These are phyloP conservation scores for Orthosia incerta DNA, from an alignment of 2,888 invertebrate genomes.

Conservation along the genomic window DNA sequence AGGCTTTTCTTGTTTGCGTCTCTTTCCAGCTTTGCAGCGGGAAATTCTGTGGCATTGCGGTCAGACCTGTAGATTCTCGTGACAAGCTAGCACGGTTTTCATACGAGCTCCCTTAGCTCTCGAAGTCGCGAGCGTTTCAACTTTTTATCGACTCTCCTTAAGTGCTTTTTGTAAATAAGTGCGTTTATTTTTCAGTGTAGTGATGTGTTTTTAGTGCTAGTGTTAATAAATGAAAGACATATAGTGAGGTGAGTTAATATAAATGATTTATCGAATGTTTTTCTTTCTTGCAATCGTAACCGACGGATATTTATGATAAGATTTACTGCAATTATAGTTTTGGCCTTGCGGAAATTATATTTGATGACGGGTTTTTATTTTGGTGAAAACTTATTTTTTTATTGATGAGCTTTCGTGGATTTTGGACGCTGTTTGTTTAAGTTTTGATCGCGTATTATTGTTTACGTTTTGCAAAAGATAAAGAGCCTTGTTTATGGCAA, in stretches of 20 bases:
- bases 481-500: too few species aligned
- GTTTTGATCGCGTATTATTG: neutral
- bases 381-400: conserved; percentile 9
- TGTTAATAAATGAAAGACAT: conserved; percentile 79
- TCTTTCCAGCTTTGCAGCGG: conserved; percentile 77
- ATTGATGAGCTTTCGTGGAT: neutral
- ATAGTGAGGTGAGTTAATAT: conserved; percentile 82
- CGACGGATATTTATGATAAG: conserved; percentile 50
- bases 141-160: conserved; percentile 68
- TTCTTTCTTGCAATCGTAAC: conserved; percentile 47
- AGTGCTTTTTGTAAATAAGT: conserved; percentile 64
- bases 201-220: conserved; percentile 71
- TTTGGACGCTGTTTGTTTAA: neutral
- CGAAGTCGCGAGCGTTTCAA: conserved; percentile 60
- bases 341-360: conserved; percentile 52
- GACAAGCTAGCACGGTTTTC: conserved; percentile 80
- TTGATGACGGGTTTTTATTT: conserved; percentile 35
- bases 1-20: conserved; percentile 62
- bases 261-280: conserved; percentile 46
- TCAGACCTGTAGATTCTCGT: conserved; percentile 88
- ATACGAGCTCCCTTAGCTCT: conserved; percentile 56
- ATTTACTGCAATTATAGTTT: conserved; percentile 56
- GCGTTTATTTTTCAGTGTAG: conserved; percentile 61
- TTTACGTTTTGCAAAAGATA: neutral
- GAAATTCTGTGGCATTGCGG: conserved; percentile 81